Conservation (phyloP, 2,888 invertebrate species). For the Flexamia atlantica region DNA sequence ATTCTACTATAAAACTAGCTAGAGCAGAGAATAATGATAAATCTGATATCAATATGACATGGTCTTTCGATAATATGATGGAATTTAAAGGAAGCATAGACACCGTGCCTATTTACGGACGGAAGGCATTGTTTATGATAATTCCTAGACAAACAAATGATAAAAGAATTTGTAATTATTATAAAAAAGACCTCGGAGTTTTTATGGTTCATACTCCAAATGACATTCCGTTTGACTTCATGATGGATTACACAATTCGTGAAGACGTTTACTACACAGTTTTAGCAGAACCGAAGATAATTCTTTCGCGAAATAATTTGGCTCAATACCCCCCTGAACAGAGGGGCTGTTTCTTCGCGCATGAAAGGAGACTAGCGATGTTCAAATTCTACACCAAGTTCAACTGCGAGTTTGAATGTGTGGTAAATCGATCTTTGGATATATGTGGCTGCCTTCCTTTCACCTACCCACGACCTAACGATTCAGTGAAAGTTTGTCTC, state of each 20-base stretch:
- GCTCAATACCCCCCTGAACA: neutral
- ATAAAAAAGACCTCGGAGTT: neutral
- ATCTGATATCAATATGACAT: neutral
- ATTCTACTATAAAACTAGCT: neutral
- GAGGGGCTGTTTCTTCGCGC: neutral
- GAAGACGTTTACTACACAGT: neutral
- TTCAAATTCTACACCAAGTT: slow-evolving; percentile 12
- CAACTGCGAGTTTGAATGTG: neutral
- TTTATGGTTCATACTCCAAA: slow-evolving; percentile 1
- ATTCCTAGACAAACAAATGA: neutral
- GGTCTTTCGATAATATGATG: slow-evolving; percentile 19
- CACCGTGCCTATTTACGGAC: neutral
- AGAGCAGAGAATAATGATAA: neutral
- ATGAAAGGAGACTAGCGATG: neutral
- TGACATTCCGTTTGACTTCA: neutral
- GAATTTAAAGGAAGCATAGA: neutral
- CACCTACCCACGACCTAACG: neutral
- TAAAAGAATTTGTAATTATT: neutral
- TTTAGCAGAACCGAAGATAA: neutral
- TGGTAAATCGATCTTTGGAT: neutral
- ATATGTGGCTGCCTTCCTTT: neutral
- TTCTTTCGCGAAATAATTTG: neutral
- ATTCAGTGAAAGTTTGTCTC: neutral
- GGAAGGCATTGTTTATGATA: neutral
- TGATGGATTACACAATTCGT: neutral